Conservation (phyloP, 2,113 vertebrate genomes). For the Cariama cristata region DNA sequence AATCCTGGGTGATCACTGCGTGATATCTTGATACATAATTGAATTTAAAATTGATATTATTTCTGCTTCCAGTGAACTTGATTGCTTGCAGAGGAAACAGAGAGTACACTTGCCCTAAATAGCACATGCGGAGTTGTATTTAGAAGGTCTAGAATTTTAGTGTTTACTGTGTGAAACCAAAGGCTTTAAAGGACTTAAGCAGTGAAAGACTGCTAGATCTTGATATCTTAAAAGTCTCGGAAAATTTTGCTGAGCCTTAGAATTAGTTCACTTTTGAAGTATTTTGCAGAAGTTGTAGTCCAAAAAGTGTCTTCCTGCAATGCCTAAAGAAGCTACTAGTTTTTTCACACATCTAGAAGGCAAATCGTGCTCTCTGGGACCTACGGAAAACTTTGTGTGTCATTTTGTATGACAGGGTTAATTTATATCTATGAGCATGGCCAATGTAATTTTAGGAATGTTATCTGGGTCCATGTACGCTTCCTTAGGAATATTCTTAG, state of each 20-base stretch:
- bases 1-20: not conserved
- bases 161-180: not conserved
- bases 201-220: not conserved
- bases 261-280: not conserved
- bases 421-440: not conserved
- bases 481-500: not conserved
- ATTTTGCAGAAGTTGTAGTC: not conserved
- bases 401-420: not conserved
- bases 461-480: fast-evolving
- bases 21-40: not conserved
- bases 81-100: not conserved
- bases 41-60: not conserved
- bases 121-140: not conserved
- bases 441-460: not conserved
- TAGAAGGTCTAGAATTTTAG: not conserved
- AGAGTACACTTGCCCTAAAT: not conserved
- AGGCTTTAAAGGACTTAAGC: not conserved
- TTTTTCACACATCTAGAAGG: not conserved
- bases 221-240: not conserved
- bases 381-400: not conserved
- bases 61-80: not conserved
- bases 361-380: not conserved
- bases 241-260: not conserved
- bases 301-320: not conserved
- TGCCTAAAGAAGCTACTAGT: not conserved